Evolutionary conservation across 1,140 invertebrate species (phyloP).

Genomic region (Camponotus vicinus): DNA sequence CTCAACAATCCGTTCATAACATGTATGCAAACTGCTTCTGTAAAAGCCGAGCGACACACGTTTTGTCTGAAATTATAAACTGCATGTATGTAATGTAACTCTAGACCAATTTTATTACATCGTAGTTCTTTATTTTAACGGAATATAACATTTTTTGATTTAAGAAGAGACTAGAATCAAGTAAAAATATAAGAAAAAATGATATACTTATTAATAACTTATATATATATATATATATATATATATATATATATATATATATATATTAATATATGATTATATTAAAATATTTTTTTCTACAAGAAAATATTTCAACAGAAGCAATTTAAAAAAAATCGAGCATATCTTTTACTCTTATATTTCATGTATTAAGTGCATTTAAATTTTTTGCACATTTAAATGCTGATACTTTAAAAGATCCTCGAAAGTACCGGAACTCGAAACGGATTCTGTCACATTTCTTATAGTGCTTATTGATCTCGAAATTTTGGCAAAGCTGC

Average conservation of each 20-base stretch:
- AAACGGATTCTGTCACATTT: neutral
- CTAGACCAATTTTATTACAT: neutral
- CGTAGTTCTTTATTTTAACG: conserved; percentile 1
- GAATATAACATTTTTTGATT: neutral
- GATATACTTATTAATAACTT: neutral
- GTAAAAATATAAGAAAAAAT: neutral
- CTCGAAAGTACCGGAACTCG: neutral
- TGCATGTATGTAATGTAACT: neutral
- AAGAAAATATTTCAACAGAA: neutral
- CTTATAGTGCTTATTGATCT: conserved; percentile 12
- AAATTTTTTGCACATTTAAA: conserved; percentile 4
- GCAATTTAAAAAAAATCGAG: neutral
- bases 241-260: too few relatives aligned
- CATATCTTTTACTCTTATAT: neutral
- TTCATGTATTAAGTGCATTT: neutral
- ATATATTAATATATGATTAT: neutral
- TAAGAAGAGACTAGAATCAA: neutral
- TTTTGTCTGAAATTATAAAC: conserved; percentile 28
- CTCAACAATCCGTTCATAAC: neutral
- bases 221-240: too few relatives aligned
- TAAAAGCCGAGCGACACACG: neutral
- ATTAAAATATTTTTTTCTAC: neutral
- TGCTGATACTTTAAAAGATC: neutral
- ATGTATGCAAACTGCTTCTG: neutral
- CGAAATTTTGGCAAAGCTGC: conserved; percentile 46